Evolutionary conservation across 2,113 vertebrate genomes (phyloP).

Genomic region (rat (Rattus norvegicus)): GRCr8 NC_086022.1:118605001-118605500

Average conservation of each 20-base stretch:
- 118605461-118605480: background rate
- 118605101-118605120: slow-evolving; percentile 95
- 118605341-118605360: background rate
- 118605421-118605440: background rate
- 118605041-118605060: slow-evolving; percentile 98
- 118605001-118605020: slow-evolving; percentile 94
- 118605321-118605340: background rate
- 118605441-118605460: background rate
- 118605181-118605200: slow-evolving; percentile 96
- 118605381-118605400: too few species aligned
- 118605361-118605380: background rate
- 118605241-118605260: background rate
- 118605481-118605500: background rate
- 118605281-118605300: background rate
- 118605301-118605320: background rate
- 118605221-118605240: fast-evolving
- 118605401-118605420: background rate
- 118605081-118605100: slow-evolving; percentile 95
- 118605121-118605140: slow-evolving; percentile 97
- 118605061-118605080: slow-evolving; percentile 95
- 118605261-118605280: fast-evolving
- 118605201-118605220: background rate
- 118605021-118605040: slow-evolving; percentile 96
- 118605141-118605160: slow-evolving; percentile 98
- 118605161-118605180: slow-evolving; percentile 97